Evolutionary conservation across 1,140 invertebrate species (phyloP), one percentile per base, ranked within the genome.

Genomic region (Lasioglossum baleicum): DNA sequence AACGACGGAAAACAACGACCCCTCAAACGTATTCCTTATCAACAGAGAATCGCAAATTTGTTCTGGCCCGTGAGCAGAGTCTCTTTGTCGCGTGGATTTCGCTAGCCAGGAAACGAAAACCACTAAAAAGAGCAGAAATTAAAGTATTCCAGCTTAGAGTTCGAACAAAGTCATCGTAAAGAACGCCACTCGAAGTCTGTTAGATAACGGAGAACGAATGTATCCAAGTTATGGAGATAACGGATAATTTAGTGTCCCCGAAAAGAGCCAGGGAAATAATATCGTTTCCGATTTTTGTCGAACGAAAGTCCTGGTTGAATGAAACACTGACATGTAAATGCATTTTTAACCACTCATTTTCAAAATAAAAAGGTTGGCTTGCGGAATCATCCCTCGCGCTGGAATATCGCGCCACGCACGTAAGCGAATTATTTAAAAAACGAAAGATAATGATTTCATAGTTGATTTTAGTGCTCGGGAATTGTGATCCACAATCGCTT

Each of bases 191-290:
- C 75, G 75, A 76, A 76, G 66, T 61, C 26, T 0, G 17, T 15
- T n/a, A 76, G 75, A 76, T 76, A 76, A 61, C 75, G 42, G 75
- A 76, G 75, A 76, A 76, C 42, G 56, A 70, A 76, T 70, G 53
- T 76, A 70, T 76, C 56, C 66, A 76, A 76, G 75, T 70, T 69
- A 76, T 76, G 75, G 70, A 70, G 75, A 76, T 76, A 76, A 70
- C 53, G 56, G 56, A 70, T 61, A 76, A 76, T 76, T 70, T 76
- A 70, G 11, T 13, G 56, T 13, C 17, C n/a, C 13, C 56, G 56
- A 22, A 53, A 53, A 70, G 42, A 58, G 40, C 8, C 10, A 40
- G 66, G 40, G 56, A 70, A 76, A 76, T 76, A 70, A 60, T 48
- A 76, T 70, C 11, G 48, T 61, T 70, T 44, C 20, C 22, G 26